Evolutionary conservation across 2,888 invertebrate species (phyloP), one percentile per base, ranked within the genome.

Genomic region (Ophion ventricosus): DNA sequence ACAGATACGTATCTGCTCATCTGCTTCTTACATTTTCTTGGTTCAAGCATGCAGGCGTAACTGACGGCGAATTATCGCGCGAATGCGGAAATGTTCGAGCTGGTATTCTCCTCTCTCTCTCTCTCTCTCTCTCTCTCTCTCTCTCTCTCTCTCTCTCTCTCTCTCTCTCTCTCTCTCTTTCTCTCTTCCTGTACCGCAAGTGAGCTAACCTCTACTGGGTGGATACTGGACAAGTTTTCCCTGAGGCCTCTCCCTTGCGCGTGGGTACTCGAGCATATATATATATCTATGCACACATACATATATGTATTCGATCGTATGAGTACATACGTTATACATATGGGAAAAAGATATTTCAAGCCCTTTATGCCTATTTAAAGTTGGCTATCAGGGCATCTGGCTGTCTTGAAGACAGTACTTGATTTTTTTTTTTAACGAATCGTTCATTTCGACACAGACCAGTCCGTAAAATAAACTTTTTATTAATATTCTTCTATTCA

Each of bases 61-160:
- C 84, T 73, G 77, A 81, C 73, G 77, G 80, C 74, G 84, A 80
- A 84, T 84, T 81, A 84, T 81, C 73, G 84, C 81, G 81, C 73
- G 84, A 84, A 84, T 84, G 84, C 84, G 84, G 84, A 84, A 84
- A 84, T 69, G 77, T 80, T 84, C 25, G 49, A 74, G 74, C 84
- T 81, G 85, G 29, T 72, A 64, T 69, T 35, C 69, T 74, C 59
- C 29, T 72, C 25, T 57, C 66, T 25, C 35, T 66, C 59, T 56
- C 54, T 56, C 76, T 63, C 61, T 59, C 86, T 76, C 82, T 56
- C 49, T 54, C n/a, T n/a, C 57, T 23, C 40, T 49, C 29, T 63
- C 73, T 75, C 59, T 57, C n/a, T 61, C n/a, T 67, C 14, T 61
- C 49, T 40, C 17, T 54, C 10, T 64, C 61, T 59, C 86, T 76